Evolutionary conservation across 2,113 vertebrate genomes (phyloP).

Genomic region (Cebidichthys violaceus): DNA sequence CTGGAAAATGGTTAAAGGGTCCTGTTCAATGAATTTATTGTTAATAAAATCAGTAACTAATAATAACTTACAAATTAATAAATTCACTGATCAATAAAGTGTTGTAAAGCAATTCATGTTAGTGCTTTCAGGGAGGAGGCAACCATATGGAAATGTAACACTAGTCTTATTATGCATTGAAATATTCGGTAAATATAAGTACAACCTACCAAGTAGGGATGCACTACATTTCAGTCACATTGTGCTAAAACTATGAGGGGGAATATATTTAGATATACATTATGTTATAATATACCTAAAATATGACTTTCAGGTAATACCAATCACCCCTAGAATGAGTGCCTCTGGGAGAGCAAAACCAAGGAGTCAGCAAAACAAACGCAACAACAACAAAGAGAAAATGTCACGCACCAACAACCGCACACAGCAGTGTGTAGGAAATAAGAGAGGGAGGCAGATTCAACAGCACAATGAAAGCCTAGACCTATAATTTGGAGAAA

Average conservation of each 20-base stretch:
- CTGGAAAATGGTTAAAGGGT: neutral
- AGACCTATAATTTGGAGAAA: slow-evolving; percentile 33
- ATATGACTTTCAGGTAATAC: neutral
- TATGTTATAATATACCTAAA: neutral
- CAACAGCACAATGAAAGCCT: slow-evolving; percentile 9
- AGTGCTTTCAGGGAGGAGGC: neutral
- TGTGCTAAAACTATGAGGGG: too few relatives aligned
- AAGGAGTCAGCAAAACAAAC: neutral
- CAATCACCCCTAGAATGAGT: neutral
- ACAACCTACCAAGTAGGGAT: neutral
- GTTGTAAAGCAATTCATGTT: neutral
- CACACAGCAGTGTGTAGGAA: neutral
- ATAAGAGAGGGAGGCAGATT: neutral
- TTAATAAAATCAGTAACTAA: neutral
- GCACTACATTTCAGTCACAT: too few relatives aligned
- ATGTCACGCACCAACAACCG: neutral
- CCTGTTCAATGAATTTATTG: neutral
- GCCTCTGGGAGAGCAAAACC: neutral
- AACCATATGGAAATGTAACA: neutral
- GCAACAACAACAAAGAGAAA: neutral
- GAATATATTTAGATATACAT: neutral
- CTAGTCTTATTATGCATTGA: too few relatives aligned
- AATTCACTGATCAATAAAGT: neutral
- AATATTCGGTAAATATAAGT: neutral
- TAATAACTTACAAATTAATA: neutral